Evolutionary conservation across 2,113 vertebrate genomes (phyloP).

Genomic region (Oncorhynchus kisutch): DNA sequence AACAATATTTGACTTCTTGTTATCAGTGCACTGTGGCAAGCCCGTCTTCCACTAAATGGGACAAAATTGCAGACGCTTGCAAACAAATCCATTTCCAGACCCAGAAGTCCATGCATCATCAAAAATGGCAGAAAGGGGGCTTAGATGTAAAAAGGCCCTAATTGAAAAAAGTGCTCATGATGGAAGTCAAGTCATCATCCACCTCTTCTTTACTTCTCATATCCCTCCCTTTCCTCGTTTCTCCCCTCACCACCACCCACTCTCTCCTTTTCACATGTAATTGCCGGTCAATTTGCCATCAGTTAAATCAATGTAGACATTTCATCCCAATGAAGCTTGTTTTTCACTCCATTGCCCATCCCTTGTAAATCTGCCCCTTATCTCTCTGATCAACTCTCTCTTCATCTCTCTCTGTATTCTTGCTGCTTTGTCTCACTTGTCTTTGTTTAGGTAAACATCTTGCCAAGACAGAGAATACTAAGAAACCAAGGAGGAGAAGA

Average conservation of each 20-base stretch:
- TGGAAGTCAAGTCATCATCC: slow-evolving; percentile 33
- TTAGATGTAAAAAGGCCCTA: slow-evolving; percentile 53
- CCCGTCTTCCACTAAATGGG: slow-evolving; percentile 47
- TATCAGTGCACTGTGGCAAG: slow-evolving; percentile 22
- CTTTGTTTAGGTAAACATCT: neutral
- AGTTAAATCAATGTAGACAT: slow-evolving; percentile 49
- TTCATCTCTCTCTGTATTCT: slow-evolving; percentile 6
- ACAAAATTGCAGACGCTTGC: slow-evolving; percentile 72
- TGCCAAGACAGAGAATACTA: neutral
- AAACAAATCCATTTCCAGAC: slow-evolving; percentile 67
- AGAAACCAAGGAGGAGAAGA: neutral
- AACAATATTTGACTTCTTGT: slow-evolving; percentile 26
- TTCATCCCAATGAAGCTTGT: slow-evolving; percentile 3
- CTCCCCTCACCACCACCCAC: slow-evolving; percentile 32
- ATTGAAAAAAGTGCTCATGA: slow-evolving; percentile 74
- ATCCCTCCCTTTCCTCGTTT: slow-evolving; percentile 22
- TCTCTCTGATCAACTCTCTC: slow-evolving; percentile 6
- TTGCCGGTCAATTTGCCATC: slow-evolving; percentile 35
- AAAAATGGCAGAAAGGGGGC: slow-evolving; percentile 64
- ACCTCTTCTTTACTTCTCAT: slow-evolving; percentile 11
- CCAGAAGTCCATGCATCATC: slow-evolving; percentile 69
- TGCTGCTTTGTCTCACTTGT: neutral
- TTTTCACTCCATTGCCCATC: slow-evolving; percentile 16
- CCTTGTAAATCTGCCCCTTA: slow-evolving; percentile 7
- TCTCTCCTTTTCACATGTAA: slow-evolving; percentile 38